Evolutionary conservation across 2,113 vertebrate genomes (phyloP).

Genomic region (Psammodynastes pulverulentus): DNA sequence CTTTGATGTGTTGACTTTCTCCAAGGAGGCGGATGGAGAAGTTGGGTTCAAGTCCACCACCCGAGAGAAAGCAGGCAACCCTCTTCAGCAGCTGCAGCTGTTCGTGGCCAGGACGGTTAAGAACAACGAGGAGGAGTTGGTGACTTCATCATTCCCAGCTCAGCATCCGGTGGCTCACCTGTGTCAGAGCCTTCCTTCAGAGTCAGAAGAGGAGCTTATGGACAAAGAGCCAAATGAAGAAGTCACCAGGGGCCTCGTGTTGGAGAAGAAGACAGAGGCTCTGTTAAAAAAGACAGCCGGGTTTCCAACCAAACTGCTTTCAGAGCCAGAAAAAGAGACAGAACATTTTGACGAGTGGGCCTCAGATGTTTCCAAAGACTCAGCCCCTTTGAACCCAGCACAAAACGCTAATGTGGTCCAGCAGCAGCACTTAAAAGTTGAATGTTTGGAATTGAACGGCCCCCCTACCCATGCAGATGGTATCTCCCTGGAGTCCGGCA

Average conservation of each 20-base stretch:
- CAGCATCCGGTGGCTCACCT: conserved; percentile 32
- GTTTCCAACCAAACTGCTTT: not conserved
- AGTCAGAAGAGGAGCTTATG: not conserved
- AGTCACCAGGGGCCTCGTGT: not conserved
- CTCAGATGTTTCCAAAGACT: not conserved
- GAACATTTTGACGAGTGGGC: not conserved
- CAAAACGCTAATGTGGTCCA: not conserved
- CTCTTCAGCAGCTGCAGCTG: conserved; percentile 66
- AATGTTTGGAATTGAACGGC: fast-evolving
- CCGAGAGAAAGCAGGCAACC: conserved; percentile 45
- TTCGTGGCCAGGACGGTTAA: conserved; percentile 63
- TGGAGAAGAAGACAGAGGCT: not conserved
- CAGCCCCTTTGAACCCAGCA: not conserved
- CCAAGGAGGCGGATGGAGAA: not conserved
- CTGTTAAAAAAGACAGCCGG: fast-evolving
- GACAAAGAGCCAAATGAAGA: not conserved
- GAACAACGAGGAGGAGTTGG: conserved; percentile 58
- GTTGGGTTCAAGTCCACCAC: not conserved
- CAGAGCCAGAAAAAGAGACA: conserved; percentile 1
- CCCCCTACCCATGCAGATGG: conserved; percentile 47
- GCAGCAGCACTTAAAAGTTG: conserved; percentile 32
- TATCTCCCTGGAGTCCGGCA: conserved; percentile 29
- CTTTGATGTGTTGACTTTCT: conserved; percentile 43
- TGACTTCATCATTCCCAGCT: conserved; percentile 37
- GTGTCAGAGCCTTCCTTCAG: fast-evolving